Base-by-base conservation (phyloP, 2,797 vertebrate species). In the Lepus oiostolus region DNA sequence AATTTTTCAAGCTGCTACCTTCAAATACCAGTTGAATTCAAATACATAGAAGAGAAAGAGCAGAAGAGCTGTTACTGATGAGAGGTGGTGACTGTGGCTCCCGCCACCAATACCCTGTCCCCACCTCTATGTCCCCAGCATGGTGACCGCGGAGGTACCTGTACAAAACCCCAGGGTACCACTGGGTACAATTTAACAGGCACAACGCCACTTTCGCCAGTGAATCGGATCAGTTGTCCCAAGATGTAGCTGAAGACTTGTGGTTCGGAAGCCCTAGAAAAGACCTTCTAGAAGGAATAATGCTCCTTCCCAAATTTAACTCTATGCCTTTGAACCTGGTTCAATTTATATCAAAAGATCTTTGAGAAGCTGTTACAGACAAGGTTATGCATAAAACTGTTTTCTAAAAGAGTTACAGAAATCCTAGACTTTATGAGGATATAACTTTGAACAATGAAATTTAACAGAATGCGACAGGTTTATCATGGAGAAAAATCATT, bases 401-500 rank as follows among this genome's bases (percentile, higher is more conserved):
- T 88, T 96, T 89, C 76, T 68, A 75, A 12, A 88, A 84, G 81
- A 68, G 30, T 86, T 88, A 86, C 14, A 87, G 79, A 91, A 95
- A 72, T 65, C 32, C 47, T 87, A 81, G n/a, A 50, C 50, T 91
- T 94, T 92, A 87, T 74, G 81, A 77, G 72, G 89, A 75, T 30
- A 91, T 94, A 89, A 93, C 54, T 95, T 90, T 93, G 35, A 92
- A 90, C 58, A 92, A 47, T 65, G 52, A 83, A 95, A 95, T 85
- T 94, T 93, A 95, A 72, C 42, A 72, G 60, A 58, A 84, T 89
- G 65, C 63, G 83, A 52, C 85, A 83, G 5, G 42, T 82, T 90
- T 90, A 65, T 74, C 77, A 85, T 12, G 84, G 47, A 94, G 32
- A 95, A 91, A 96, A 92, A 22, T 89, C 67, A 89, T 50, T 88